Base-by-base conservation (phyloP, 2,888 invertebrate genomes). In the Drosophila rubida region DNA sequence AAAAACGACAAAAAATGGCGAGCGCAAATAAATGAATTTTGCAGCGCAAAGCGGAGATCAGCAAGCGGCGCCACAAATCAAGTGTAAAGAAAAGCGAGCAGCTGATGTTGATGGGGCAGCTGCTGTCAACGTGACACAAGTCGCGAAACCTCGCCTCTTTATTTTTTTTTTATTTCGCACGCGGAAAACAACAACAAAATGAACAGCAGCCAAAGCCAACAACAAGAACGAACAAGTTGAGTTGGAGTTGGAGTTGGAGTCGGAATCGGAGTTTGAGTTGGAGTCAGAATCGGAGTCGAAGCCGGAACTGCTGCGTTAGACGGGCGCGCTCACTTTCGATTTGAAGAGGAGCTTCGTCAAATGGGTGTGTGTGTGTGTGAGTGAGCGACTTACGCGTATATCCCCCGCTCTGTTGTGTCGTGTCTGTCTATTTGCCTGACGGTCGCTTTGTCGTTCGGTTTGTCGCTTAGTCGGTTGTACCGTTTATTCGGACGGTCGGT, bases 261-360 rank as follows among this genome's bases (percentile, higher is more conserved):
- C 2, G 14, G 9, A 19, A 9, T 11, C 2, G 4, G 53, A 42
- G 30, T 11, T 22, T 11, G 42, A 32, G 22, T 42, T 2, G 30
- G 53, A 19, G 39, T 16, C n/a, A 7, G 51, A 13, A 13, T 14
- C 2, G 14, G 16, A 46, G 37, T 19, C 41, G 32, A 9, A 22
- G 49, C 44, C 42, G 59, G 23, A 30, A 50, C 50, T 32, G 30
- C 11, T 30, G 27, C 27, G 8, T 27, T 27, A 42, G 49, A 30
- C 42, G 49, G 58, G 54, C 41, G 57, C 67, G 63, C 64, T 75
- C 73, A 77, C 75, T 73, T 77, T 77, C 78, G 59, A 64, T 75
- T 75, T 39, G 32, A 55, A 41, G 59, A 72, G 74, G 58, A 65
- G 65, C 71, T 65, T 76, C 76, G 70, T 75, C 73, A 61, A 58